Base-by-base conservation (phyloP, 2,888 invertebrate species). In the Microctonus aethiopoides region DNA sequence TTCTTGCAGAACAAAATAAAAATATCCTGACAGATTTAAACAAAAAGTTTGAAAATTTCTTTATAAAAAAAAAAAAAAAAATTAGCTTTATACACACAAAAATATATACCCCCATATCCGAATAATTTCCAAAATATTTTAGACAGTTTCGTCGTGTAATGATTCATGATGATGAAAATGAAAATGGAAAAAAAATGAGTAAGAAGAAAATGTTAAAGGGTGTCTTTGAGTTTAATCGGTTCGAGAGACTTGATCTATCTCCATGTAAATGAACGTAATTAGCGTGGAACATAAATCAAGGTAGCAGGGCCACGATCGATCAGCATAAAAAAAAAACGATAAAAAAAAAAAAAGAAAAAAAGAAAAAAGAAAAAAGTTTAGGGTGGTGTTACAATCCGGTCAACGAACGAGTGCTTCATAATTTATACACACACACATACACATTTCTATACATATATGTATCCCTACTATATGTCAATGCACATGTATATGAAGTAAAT, bases 191-290 rank as follows among this genome's bases (percentile, higher is more conserved):
- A 20, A 16, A n/a, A 54, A 20, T 3, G 36, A 39, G 34, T 34
- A 63, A 36, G 24, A 64, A 51, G 65, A 29, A 29, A n/a, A n/a
- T 59, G 62, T 46, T n/a, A 22, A 16, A 20, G n/a, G 34, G 29
- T 34, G 54, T 62, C 34, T 67, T 67, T 70, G 72, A 76, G 76
- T 77, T 79, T 80, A 81, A 81, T 83, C 79, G 78, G 77, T 79
- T 75, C 76, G 75, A 76, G 79, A 73, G 68, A 75, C 74, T 75
- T 79, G 80, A 81, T 83, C 81, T 79, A 80, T 80, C 80, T 79
- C 79, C 79, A 84, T 84, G 85, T 79, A 84, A 85, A 86, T 83
- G 79, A 81, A 80, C 78, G 82, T 82, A 84, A 85, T 85, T 83
- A 85, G 82, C 78, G 78, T 76, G 79, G 77, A 78, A 78, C 82